Evolutionary conservation across 1,140 invertebrate species (phyloP).

Genomic region (Pachyrhynchus sulphureomaculatus): DNA sequence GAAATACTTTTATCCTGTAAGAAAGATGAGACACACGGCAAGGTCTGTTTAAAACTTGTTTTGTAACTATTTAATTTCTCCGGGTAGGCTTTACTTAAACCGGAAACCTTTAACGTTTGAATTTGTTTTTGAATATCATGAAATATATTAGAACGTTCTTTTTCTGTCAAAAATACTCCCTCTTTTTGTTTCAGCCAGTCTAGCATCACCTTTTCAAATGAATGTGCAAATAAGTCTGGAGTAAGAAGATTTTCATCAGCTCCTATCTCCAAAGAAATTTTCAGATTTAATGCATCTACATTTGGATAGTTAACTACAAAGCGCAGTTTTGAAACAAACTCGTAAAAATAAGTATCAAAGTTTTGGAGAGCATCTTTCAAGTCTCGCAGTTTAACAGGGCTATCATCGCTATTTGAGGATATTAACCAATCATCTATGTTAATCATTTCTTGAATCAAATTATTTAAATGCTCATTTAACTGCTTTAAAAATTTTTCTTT

Average conservation of each 20-base stretch:
- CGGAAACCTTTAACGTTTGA: neutral
- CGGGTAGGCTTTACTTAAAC: neutral
- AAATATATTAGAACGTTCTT: neutral
- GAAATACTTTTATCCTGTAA: too few relatives aligned
- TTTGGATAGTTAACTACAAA: neutral
- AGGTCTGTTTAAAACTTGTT: too few relatives aligned
- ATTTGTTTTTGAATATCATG: neutral
- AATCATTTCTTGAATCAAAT: too few relatives aligned
- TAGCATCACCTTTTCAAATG: neutral
- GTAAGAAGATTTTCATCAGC: neutral
- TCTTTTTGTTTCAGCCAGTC: neutral
- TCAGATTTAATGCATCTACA: neutral
- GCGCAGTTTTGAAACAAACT: neutral
- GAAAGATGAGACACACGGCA: too few relatives aligned
- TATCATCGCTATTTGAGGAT: too few relatives aligned
- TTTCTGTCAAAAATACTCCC: neutral
- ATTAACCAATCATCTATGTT: too few relatives aligned
- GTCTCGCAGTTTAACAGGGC: neutral
- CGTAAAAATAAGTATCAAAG: neutral
- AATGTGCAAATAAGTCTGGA: neutral
- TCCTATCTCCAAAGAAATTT: neutral
- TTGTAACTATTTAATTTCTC: neutral
- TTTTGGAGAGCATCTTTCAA: neutral
- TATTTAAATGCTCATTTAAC: too few relatives aligned
- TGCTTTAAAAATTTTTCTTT: too few relatives aligned